These are phyloP conservation scores for Erpetoichthys calabaricus DNA, from an alignment of 2,797 vertebrate genomes.

Conservation along the genomic window DNA sequence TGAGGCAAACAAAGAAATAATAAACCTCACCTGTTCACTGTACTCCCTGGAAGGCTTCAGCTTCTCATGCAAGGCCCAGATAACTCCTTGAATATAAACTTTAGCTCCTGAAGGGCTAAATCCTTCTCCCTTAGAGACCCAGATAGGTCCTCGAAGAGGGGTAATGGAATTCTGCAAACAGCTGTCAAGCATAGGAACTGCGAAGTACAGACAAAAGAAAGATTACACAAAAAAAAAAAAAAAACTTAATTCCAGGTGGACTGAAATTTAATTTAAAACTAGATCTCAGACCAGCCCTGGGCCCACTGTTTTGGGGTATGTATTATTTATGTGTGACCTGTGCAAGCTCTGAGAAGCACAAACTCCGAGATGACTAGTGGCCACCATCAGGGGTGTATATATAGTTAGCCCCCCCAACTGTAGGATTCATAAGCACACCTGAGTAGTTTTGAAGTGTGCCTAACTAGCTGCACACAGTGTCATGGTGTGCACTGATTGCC, in stretches of 20 bases:
- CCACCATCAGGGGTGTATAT: slow-evolving; percentile 60
- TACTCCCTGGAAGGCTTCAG: slow-evolving; percentile 39
- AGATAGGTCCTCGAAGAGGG: slow-evolving; percentile 39
- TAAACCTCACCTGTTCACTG: slow-evolving; percentile 54
- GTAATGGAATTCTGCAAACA: slow-evolving; percentile 48
- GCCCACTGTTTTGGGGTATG: slow-evolving; percentile 15
- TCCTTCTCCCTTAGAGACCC: slow-evolving; percentile 44
- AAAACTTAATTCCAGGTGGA: not conserved
- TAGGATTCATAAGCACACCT: slow-evolving; percentile 61
- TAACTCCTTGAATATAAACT: slow-evolving; percentile 37
- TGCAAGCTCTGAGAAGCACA: slow-evolving; percentile 46
- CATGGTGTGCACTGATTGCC: slow-evolving; percentile 86
- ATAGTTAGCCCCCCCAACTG: slow-evolving; percentile 37
- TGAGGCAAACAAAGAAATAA: slow-evolving; percentile 15
- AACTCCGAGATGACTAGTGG: slow-evolving; percentile 51
- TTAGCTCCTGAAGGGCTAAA: slow-evolving; percentile 46
- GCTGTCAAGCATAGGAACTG: slow-evolving; percentile 42
- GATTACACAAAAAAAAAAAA: slow-evolving; percentile 12
- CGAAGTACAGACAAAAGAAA: too few species aligned
- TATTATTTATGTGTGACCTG: slow-evolving; percentile 54
- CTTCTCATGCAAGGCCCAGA: slow-evolving; percentile 36
- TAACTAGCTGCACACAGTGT: slow-evolving; percentile 71
- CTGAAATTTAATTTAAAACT: not conserved
- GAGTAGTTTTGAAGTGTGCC: slow-evolving; percentile 63
- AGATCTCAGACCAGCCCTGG: slow-evolving; percentile 6